Evolutionary conservation across 2,113 vertebrate species (phyloP).

Genomic region (Scatophagus argus): DNA sequence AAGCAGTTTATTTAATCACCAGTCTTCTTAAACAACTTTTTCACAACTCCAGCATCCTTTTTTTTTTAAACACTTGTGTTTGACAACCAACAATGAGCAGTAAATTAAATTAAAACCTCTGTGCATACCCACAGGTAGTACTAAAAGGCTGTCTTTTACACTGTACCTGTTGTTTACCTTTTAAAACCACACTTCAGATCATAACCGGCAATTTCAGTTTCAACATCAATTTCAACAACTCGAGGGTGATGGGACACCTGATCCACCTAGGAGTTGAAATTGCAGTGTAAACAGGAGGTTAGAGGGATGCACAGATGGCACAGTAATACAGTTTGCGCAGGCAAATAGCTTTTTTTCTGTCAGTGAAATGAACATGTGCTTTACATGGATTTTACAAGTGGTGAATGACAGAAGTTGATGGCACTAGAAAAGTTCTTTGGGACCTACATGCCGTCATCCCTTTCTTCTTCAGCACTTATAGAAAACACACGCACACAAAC

Average conservation of each 20-base stretch:
- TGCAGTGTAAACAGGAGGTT: slow-evolving; percentile 1
- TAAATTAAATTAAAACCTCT: too few species aligned
- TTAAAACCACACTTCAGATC: slow-evolving; percentile 2
- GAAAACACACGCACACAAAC: not conserved
- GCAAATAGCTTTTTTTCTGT: not conserved
- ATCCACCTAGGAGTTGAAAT: slow-evolving; percentile 16
- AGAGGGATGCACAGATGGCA: slow-evolving; percentile 8
- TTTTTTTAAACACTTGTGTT: too few species aligned
- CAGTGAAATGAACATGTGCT: not conserved
- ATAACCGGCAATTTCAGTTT: slow-evolving; percentile 12
- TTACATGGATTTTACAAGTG: not conserved
- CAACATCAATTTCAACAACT: not conserved
- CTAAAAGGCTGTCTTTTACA: not conserved
- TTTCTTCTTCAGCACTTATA: not conserved
- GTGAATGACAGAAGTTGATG: not conserved
- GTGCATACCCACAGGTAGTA: not conserved
- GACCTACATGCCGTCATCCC: not conserved
- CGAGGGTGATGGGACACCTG: not conserved
- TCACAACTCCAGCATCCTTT: too few species aligned
- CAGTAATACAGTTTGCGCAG: not conserved
- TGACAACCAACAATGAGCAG: too few species aligned
- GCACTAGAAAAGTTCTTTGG: not conserved
- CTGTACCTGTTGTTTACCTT: not conserved
- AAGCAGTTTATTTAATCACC: too few species aligned
- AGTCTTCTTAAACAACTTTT: too few species aligned